Evolutionary conservation across 2,888 invertebrate species (phyloP).

Genomic region (Chrysomela aeneicollis): DNA sequence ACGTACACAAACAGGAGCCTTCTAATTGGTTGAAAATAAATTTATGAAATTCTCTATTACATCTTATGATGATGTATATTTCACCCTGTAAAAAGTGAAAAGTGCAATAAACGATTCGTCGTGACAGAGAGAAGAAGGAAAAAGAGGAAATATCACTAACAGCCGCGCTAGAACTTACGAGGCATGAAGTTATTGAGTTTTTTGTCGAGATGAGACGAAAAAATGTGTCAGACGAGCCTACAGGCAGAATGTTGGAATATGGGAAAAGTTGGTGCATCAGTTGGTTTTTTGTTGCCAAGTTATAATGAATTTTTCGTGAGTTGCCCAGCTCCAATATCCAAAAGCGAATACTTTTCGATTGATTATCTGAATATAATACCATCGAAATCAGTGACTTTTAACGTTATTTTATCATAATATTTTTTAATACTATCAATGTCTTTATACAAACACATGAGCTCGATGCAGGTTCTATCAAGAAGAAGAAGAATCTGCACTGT

Average conservation of each 20-base stretch:
- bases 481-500: too few species aligned
- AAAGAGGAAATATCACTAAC: slow-evolving; percentile 6
- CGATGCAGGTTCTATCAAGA: too few species aligned
- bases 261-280: not conserved
- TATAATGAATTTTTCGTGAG: not conserved
- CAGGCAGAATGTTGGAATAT: not conserved
- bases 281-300: not conserved
- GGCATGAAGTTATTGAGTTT: slow-evolving; percentile 13
- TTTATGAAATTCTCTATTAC: too few species aligned
- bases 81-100: slow-evolving; percentile 5
- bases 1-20: too few species aligned
- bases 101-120: slow-evolving; percentile 6
- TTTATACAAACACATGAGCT: too few species aligned
- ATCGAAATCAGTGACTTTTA: too few species aligned
- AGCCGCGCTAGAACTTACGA: slow-evolving; percentile 6
- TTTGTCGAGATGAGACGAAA: not conserved
- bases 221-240: not conserved
- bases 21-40: too few species aligned
- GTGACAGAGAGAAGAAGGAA: not conserved
- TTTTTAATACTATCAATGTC: too few species aligned
- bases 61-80: not conserved
- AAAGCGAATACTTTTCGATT: too few species aligned
- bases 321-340: not conserved
- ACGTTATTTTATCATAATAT: too few species aligned
- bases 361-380: too few species aligned